These are phyloP conservation scores for Catocala fraxini DNA, from an alignment of 2,888 invertebrate genomes.

Conservation along the genomic window DNA sequence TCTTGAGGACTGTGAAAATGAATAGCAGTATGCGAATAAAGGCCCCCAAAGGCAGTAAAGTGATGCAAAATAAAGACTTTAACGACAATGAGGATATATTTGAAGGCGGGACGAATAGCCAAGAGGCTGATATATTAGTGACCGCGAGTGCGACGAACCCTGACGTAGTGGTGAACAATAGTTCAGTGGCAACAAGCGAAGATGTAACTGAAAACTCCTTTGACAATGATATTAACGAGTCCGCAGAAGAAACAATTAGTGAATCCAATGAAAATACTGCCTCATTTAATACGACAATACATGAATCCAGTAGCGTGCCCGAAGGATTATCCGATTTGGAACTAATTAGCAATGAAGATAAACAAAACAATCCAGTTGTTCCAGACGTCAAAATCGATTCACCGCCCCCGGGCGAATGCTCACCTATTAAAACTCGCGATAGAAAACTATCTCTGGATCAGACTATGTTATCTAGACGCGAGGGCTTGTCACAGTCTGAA, in stretches of 20 bases:
- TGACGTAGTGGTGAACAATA: conserved; percentile 53
- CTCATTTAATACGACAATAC: conserved; percentile 23
- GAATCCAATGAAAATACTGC: conserved; percentile 25
- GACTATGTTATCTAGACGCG: conserved; percentile 69
- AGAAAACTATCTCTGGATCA: conserved; percentile 80
- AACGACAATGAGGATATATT: conserved; percentile 69
- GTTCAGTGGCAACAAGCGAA: conserved; percentile 23
- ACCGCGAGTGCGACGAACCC: conserved; percentile 68
- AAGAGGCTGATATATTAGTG: conserved; percentile 40
- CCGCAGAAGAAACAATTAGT: conserved; percentile 16
- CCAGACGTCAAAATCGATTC: conserved; percentile 35
- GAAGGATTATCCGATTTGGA: conserved; percentile 45
- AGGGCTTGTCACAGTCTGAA: conserved; percentile 78
- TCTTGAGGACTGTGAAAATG: conserved; percentile 80
- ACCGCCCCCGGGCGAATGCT: conserved; percentile 32
- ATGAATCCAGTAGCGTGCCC: conserved; percentile 50
- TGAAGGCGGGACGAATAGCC: conserved; percentile 46
- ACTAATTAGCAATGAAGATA: conserved; percentile 30
- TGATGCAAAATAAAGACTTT: conserved; percentile 75
- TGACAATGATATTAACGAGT: conserved; percentile 24
- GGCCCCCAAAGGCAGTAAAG: conserved; percentile 74
- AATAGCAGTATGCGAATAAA: conserved; percentile 79
- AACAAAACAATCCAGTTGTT: conserved; percentile 22
- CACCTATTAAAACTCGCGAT: conserved; percentile 54
- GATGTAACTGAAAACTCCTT: conserved; percentile 30